Percentiles rank a stretch among this genome's conserved stretches.
Evolutionary conservation across 2,113 vertebrate genomes (phyloP).

Genomic region (Otolemur garnettii): DNA sequence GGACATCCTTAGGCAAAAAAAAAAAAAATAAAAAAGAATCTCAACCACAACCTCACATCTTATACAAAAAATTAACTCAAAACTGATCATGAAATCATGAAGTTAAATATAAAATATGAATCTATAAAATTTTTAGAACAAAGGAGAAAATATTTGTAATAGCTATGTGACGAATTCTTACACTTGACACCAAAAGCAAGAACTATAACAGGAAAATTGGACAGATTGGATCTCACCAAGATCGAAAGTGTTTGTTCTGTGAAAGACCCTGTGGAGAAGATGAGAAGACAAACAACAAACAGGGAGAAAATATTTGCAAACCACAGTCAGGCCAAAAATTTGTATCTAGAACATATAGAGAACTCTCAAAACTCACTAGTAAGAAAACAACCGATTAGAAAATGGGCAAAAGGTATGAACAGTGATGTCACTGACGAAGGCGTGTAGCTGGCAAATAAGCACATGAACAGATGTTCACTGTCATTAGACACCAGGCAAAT

Average conservation of each 20-base stretch:
- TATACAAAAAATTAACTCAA: not conserved
- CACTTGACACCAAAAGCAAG: not conserved
- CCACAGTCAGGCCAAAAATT: not conserved
- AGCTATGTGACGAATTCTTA: not conserved
- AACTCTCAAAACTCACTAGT: not conserved
- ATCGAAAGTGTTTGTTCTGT: not conserved
- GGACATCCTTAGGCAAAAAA: not conserved
- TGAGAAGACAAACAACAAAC: not conserved
- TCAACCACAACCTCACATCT: not conserved
- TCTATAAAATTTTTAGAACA: not conserved
- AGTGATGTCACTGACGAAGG: not conserved
- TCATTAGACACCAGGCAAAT: not conserved
- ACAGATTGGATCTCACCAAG: not conserved
- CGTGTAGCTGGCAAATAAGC: not conserved
- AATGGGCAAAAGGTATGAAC: not conserved
- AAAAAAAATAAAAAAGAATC: not conserved
- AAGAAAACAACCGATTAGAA: not conserved
- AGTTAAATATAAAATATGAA: not conserved
- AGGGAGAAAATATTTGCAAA: not conserved
- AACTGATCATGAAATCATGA: not conserved
- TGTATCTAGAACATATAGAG: not conserved
- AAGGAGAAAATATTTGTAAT: not conserved
- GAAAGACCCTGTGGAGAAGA: not conserved
- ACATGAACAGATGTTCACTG: not conserved
- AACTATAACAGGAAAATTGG: not conserved